Conservation (phyloP, 1,140 invertebrate genomes). For the Drosophila arizonae region DNA sequence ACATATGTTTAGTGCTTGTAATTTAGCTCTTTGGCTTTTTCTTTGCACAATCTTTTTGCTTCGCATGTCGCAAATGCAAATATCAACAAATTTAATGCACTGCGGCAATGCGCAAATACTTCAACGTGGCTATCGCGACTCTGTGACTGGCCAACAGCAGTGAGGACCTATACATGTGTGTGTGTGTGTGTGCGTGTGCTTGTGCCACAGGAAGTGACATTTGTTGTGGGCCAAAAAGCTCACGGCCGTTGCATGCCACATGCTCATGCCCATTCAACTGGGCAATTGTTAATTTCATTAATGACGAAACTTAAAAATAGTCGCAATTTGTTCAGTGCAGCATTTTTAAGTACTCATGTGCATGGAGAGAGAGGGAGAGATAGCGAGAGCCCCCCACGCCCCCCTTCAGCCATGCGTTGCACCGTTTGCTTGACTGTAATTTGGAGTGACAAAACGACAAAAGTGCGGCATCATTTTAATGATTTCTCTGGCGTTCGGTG, state of each 20-base stretch:
- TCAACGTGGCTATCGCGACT: slow-evolving; percentile 5
- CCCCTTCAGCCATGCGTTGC: background rate
- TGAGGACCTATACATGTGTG: background rate
- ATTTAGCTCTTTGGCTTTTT: slow-evolving; percentile 36
- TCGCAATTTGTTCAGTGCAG: slow-evolving; percentile 31
- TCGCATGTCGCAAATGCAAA: slow-evolving; percentile 57
- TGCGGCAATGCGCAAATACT: slow-evolving; percentile 55
- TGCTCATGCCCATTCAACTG: background rate
- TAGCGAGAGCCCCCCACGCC: slow-evolving; percentile 3
- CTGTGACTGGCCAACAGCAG: background rate
- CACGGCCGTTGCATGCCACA: slow-evolving; percentile 29
- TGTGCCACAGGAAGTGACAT: slow-evolving; percentile 35
- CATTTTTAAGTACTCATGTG: slow-evolving; percentile 69
- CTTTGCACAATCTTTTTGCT: slow-evolving; percentile 41
- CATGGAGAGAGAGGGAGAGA: background rate
- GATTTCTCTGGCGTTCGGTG: slow-evolving; percentile 62
- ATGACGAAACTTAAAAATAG: slow-evolving; percentile 73
- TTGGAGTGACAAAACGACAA: slow-evolving; percentile 78
- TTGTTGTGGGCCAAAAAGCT: too few relatives aligned
- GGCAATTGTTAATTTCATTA: slow-evolving; percentile 69
- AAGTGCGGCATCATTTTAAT: slow-evolving; percentile 63
- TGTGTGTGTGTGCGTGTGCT: background rate
- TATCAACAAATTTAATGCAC: slow-evolving; percentile 66
- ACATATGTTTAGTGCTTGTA: slow-evolving; percentile 26
- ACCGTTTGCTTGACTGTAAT: slow-evolving; percentile 54